Evolutionary conservation across 2,113 vertebrate species (phyloP).

Genomic region (Malurus cyaneus): DNA sequence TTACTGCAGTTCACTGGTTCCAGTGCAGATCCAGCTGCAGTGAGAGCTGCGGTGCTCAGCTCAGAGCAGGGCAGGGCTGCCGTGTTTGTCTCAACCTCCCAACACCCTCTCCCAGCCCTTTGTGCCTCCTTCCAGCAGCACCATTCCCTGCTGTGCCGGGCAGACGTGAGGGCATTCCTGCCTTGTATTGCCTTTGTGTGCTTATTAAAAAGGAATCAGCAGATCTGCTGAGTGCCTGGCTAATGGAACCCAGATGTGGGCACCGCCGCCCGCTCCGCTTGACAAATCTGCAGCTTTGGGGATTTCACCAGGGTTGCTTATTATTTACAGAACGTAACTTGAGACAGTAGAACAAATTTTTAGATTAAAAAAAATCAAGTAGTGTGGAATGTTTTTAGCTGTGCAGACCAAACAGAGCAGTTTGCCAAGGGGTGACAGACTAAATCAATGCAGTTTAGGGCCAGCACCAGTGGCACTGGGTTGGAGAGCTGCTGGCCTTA

Average conservation of each 20-base stretch:
- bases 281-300: slow-evolving; percentile 73
- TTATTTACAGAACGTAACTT: slow-evolving; percentile 79
- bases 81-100: background rate
- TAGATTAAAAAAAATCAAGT: slow-evolving; percentile 66
- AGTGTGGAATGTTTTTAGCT: slow-evolving; percentile 73
- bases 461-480: slow-evolving; percentile 1
- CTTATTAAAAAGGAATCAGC: slow-evolving; percentile 76
- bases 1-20: background rate
- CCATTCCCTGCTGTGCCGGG: slow-evolving; percentile 48
- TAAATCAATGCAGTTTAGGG: slow-evolving; percentile 29
- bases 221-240: slow-evolving; percentile 68
- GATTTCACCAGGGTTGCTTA: slow-evolving; percentile 76
- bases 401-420: slow-evolving; percentile 76
- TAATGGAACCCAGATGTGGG: slow-evolving; percentile 81
- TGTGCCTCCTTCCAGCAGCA: slow-evolving; percentile 44
- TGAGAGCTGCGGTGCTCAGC: background rate
- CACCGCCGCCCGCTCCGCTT: slow-evolving; percentile 61
- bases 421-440: slow-evolving; percentile 69
- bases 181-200: slow-evolving; percentile 65
- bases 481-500: slow-evolving; percentile 49
- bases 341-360: slow-evolving; percentile 76
- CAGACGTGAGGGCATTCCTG: slow-evolving; percentile 67
- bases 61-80: background rate
- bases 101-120: slow-evolving; percentile 5
- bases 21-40: background rate